Evolutionary conservation across 2,113 vertebrate species (phyloP), one percentile per base, ranked within the genome.

Genomic region (Prunella fulvescens): DNA sequence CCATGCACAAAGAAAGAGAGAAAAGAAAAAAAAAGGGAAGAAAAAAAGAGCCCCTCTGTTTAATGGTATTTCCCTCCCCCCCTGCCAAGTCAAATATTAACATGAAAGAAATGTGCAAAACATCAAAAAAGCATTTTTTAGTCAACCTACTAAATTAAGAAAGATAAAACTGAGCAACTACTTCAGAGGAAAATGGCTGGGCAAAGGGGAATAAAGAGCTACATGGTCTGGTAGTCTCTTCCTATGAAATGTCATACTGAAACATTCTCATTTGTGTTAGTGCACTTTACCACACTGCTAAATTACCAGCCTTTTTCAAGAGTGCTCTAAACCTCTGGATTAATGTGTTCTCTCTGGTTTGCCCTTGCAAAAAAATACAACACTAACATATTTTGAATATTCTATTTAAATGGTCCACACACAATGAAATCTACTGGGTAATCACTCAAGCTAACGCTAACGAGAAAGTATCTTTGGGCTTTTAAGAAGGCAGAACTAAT

Each of bases 21-120:
- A 20, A 29, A 26, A 10, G 2, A 2, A 11, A 12, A 9, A 40
- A 17, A 11, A 10, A 17, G 19, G 26, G 5, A 18, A 5, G 3
- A 12, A 35, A 60, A 15, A 16, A 58, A 44, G 39, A 58, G 33
- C 6, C 8, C 14, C 13, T 47, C 25, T 50, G 5, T 77, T 76
- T 65, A 60, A 69, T 19, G 12, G 10, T 54, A 83, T 61, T 86
- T 65, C 6, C 28, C 24, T 57, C 12, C 5, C 16, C 8, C 4
- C 4, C 37, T 37, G 9, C 37, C 6, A 53, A 12, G 14, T 81
- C 45, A 80, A 73, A 81, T 31, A 60, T 12, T 31, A 62, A 31
- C 53, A 45, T 7, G 14, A 80, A 90, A 77, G 18, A 81, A 61
- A 80, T 11, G 7, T 11, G 45, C 31, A 80, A 83, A 95, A 86